Evolutionary conservation across 2,113 vertebrate species (phyloP).

Genomic region (Riparia riparia): DNA sequence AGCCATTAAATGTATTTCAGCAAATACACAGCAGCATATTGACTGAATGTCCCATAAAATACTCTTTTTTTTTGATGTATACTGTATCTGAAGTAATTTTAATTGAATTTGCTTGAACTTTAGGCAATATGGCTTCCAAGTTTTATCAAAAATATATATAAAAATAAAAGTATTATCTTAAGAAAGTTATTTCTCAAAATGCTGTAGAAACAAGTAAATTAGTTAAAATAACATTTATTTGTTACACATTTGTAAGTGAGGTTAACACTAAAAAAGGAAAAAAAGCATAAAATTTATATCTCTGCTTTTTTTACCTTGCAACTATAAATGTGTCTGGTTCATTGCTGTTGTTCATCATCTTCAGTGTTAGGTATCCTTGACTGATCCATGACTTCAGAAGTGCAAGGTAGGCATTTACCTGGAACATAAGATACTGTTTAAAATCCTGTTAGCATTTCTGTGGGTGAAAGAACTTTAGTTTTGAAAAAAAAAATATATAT

Average conservation of each 20-base stretch:
- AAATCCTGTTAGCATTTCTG: background rate
- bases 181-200: background rate
- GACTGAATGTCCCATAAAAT: background rate
- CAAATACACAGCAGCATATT: background rate
- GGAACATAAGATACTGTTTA: background rate
- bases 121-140: background rate
- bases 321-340: background rate
- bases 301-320: background rate
- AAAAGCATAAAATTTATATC: background rate
- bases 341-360: background rate
- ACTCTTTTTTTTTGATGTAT: background rate
- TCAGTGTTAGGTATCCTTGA: background rate
- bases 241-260: background rate
- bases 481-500: background rate
- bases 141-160: background rate
- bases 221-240: background rate
- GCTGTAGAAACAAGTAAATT: background rate
- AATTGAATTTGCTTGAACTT: background rate
- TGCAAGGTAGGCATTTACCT: background rate
- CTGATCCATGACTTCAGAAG: background rate
- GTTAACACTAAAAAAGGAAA: background rate
- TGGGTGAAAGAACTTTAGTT: background rate
- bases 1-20: constrained; percentile 21
- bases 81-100: background rate
- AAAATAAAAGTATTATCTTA: background rate